Conservation (phyloP, 2,797 vertebrate species). For the Tapirus indicus region DNA sequence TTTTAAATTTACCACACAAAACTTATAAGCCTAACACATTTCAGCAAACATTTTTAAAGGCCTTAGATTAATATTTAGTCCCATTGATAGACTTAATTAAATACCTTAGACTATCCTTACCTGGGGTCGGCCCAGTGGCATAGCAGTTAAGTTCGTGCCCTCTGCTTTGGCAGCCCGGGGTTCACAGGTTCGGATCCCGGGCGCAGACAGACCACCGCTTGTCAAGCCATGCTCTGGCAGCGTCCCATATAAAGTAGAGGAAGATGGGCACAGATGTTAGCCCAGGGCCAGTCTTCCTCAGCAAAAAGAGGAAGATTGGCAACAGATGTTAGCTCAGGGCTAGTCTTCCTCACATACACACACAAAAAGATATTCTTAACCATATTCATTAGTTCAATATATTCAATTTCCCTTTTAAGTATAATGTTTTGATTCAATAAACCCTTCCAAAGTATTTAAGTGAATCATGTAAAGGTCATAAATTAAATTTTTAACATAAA, state of each 20-base stretch:
- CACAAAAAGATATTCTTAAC: constrained; percentile 16
- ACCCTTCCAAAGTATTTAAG: not conserved
- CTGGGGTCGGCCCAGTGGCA: too few species aligned
- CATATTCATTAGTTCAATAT: not conserved
- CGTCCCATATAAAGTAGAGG: too few species aligned
- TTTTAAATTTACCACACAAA: constrained; percentile 43
- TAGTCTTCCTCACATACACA: too few species aligned
- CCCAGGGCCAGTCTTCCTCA: too few species aligned
- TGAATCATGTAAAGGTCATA: constrained; percentile 11
- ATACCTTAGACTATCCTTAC: not conserved
- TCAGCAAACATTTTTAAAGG: constrained; percentile 50
- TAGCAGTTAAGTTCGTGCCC: too few species aligned
- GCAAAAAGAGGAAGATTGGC: too few species aligned
- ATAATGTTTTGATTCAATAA: constrained; percentile 6
- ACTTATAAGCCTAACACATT: constrained; percentile 2
- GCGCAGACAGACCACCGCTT: too few species aligned
- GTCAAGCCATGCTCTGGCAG: too few species aligned
- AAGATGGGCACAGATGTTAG: too few species aligned
- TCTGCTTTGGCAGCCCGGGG: too few species aligned
- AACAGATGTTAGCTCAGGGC: too few species aligned
- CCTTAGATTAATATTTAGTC: constrained; percentile 19
- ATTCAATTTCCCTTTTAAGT: constrained; percentile 17
- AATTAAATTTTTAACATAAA: constrained; percentile 59
- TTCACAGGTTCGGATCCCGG: too few species aligned
- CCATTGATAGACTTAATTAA: constrained; percentile 34